Conservation (phyloP, 2,113 vertebrate species). For the Lipophrys pholis region DNA sequence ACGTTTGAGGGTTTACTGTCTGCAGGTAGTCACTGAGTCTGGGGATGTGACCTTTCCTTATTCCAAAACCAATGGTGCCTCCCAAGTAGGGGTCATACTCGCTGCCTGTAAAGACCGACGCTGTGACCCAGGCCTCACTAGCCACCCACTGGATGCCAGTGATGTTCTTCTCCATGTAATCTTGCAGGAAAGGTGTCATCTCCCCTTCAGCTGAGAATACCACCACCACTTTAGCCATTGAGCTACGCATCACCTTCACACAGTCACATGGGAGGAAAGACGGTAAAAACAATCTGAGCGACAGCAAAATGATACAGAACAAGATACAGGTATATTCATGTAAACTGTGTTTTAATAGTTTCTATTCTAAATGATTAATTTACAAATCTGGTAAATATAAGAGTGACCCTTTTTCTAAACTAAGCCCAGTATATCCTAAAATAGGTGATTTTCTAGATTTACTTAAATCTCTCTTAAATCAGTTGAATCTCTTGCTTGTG, state of each 20-base stretch:
- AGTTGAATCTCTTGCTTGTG: too few relatives aligned
- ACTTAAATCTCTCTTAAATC: too few relatives aligned
- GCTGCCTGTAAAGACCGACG: constrained; percentile 77
- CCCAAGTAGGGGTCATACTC: constrained; percentile 79
- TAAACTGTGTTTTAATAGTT: too few relatives aligned
- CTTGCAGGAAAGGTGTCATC: constrained; percentile 79
- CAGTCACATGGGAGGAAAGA: not conserved
- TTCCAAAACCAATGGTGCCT: constrained; percentile 82
- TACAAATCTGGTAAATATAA: too few relatives aligned
- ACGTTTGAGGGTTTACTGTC: constrained; percentile 71
- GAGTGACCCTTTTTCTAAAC: too few relatives aligned
- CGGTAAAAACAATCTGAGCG: not conserved
- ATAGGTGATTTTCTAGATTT: too few relatives aligned
- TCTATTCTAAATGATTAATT: too few relatives aligned
- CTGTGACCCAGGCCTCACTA: constrained; percentile 84
- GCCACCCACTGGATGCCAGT: constrained; percentile 84
- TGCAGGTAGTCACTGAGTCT: constrained; percentile 75
- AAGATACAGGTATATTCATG: too few relatives aligned
- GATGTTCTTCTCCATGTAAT: constrained; percentile 81
- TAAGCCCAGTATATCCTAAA: too few relatives aligned
- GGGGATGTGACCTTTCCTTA: constrained; percentile 74
- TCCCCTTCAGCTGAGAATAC: constrained; percentile 82
- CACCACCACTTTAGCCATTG: constrained; percentile 79
- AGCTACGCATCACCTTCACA: constrained; percentile 75
- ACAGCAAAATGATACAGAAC: not conserved